Evolutionary conservation across 2,888 invertebrate species (phyloP).

Genomic region (Vandiemenella viatica): DNA sequence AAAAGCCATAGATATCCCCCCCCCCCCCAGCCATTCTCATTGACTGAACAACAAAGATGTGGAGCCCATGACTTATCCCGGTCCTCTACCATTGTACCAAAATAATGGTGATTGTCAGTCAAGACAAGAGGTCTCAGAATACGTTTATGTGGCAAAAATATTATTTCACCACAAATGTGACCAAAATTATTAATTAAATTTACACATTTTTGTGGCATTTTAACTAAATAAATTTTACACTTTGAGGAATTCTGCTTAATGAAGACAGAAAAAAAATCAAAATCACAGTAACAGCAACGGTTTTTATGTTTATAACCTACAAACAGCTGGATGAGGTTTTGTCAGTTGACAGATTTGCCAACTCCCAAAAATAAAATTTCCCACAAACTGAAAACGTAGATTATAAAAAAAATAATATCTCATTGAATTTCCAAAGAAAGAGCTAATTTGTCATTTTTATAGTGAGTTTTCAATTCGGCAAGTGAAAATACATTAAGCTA

Average conservation of each 20-base stretch:
- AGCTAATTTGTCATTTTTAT: not conserved
- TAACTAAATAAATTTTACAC: not conserved
- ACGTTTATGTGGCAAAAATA: not conserved
- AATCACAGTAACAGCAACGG: not conserved
- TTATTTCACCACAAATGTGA: not conserved
- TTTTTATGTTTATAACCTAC: not conserved
- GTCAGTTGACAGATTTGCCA: not conserved
- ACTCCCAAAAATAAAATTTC: not conserved
- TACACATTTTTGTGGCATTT: not conserved
- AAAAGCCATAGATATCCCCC: not conserved
- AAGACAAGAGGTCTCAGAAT: not conserved
- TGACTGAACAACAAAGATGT: not conserved
- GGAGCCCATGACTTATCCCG: conserved; percentile 2
- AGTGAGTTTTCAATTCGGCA: not conserved
- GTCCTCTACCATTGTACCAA: not conserved
- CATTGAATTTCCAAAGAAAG: not conserved
- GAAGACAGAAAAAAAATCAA: not conserved
- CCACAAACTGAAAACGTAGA: not conserved
- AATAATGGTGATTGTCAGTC: not conserved
- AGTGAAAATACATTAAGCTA: not conserved
- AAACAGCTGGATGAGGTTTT: not conserved
- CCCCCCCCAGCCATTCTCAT: not conserved
- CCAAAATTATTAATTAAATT: not conserved
- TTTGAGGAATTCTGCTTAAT: not conserved
- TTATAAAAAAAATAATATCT: not conserved